Evolutionary conservation across 2,113 vertebrate genomes (phyloP).

Genomic region (Chinchilla lanigera): DNA sequence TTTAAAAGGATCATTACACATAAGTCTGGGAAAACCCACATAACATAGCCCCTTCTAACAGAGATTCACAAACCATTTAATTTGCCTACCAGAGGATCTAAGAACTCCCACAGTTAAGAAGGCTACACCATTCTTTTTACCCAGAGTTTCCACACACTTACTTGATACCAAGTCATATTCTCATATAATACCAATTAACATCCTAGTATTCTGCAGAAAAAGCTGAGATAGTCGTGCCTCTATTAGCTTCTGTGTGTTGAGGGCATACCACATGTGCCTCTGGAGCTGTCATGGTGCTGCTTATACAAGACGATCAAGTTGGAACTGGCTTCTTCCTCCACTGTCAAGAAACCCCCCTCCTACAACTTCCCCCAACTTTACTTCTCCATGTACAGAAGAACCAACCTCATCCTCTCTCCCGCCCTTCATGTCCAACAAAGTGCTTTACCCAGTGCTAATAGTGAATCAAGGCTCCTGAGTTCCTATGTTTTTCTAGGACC

Average conservation of each 20-base stretch:
- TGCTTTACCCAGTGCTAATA: neutral
- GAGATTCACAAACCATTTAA: constrained; percentile 7
- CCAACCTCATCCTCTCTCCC: neutral
- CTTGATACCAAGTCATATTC: constrained; percentile 27
- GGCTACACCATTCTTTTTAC: neutral
- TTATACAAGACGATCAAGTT: neutral
- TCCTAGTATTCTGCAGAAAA: neutral
- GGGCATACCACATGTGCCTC: neutral
- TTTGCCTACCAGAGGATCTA: neutral
- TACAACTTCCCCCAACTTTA: neutral
- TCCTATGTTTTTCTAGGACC: neutral
- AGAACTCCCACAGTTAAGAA: constrained; percentile 6
- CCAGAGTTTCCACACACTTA: constrained; percentile 17
- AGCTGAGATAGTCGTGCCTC: neutral
- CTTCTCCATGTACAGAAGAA: constrained; percentile 9
- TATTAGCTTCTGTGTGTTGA: neutral
- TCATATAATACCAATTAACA: neutral
- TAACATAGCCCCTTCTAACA: neutral
- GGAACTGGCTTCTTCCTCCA: neutral
- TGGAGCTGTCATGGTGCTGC: neutral
- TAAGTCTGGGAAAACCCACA: neutral
- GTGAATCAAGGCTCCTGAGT: neutral
- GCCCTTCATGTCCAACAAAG: too few relatives aligned
- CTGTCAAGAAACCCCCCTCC: neutral
- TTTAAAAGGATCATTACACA: neutral